These are phyloP conservation scores for Drosophila arizonae DNA, from an alignment of 1,140 invertebrate genomes.

Conservation along the genomic window DNA sequence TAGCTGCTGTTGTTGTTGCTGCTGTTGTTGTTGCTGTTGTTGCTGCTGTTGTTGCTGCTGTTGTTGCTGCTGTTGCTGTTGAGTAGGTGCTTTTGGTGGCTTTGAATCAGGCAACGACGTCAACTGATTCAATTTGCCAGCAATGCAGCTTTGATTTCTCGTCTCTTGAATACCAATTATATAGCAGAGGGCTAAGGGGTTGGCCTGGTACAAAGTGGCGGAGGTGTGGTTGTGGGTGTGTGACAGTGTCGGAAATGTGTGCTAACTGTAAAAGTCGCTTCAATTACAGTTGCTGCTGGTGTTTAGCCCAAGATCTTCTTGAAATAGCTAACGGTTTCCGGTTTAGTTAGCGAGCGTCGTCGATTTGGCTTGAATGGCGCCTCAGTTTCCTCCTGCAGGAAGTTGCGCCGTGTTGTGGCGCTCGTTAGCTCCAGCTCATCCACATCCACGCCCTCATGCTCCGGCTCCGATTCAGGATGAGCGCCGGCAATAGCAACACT, in stretches of 20 bases:
- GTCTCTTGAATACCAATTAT: conserved; percentile 60
- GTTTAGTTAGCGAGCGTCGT: conserved; percentile 80
- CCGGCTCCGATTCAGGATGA: background rate
- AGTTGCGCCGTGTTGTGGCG: conserved; percentile 67
- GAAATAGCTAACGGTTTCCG: conserved; percentile 82
- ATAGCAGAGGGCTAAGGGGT: conserved; percentile 11
- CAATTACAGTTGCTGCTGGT: conserved; percentile 42
- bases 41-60: conserved; percentile 1
- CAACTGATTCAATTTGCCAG: conserved; percentile 61
- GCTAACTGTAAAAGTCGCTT: conserved; percentile 49
- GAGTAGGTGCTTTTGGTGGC: conserved; percentile 5
- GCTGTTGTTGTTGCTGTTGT: background rate
- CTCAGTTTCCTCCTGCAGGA: conserved; percentile 77
- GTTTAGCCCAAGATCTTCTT: conserved; percentile 82
- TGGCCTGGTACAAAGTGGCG: background rate
- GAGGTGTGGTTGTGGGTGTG: background rate
- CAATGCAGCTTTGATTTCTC: conserved; percentile 55
- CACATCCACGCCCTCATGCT: background rate
- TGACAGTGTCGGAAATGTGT: conserved; percentile 55
- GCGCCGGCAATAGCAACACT: background rate
- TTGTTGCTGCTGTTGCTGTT: conserved; percentile 8
- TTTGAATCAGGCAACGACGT: conserved; percentile 22
- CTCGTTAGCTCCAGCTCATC: conserved; percentile 18
- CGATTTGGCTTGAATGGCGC: conserved; percentile 82
- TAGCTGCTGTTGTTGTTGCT: background rate